These are phyloP conservation scores for Perizoma affinitatum DNA, from an alignment of 2,888 invertebrate genomes.

Conservation along the genomic window DNA sequence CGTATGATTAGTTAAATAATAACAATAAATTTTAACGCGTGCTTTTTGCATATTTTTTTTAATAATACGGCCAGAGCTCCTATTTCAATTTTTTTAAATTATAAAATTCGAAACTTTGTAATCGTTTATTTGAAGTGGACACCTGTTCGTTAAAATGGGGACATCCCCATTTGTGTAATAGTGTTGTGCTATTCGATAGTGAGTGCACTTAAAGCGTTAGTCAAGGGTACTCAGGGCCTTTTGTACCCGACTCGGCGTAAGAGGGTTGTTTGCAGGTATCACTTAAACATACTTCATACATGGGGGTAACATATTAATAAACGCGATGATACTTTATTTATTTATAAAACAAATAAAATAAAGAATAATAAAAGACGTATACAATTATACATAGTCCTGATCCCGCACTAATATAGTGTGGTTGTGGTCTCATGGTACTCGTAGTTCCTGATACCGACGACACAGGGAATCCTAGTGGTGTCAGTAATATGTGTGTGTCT, in stretches of 20 bases:
- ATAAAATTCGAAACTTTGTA: no score
- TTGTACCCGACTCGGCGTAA: constrained; percentile 23
- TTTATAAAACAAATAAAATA: no score
- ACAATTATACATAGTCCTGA: no score
- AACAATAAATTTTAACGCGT: constrained; percentile 11
- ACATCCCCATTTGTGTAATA: constrained; percentile 2
- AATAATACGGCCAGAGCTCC: neutral
- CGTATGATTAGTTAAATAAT: constrained; percentile 25
- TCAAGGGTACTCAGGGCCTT: constrained; percentile 31
- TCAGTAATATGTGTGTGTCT: no score
- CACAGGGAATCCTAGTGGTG: no score
- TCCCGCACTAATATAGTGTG: no score
- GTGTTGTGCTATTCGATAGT: constrained; percentile 15
- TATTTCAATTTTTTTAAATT: no score
- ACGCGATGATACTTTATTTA: no score
- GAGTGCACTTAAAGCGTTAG: constrained; percentile 34
- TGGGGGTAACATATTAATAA: no score
- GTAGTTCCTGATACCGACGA: no score
- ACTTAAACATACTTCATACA: constrained; percentile 25
- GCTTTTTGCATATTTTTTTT: neutral
- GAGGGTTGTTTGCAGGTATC: constrained; percentile 24
- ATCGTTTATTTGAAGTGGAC: neutral
- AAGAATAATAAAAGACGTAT: no score
- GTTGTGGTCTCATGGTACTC: no score
- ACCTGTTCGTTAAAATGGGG: constrained; percentile 15